Evolutionary conservation across 2,888 invertebrate species (phyloP), one percentile per base, ranked within the genome.

Genomic region (Limnephilus auricula): DNA sequence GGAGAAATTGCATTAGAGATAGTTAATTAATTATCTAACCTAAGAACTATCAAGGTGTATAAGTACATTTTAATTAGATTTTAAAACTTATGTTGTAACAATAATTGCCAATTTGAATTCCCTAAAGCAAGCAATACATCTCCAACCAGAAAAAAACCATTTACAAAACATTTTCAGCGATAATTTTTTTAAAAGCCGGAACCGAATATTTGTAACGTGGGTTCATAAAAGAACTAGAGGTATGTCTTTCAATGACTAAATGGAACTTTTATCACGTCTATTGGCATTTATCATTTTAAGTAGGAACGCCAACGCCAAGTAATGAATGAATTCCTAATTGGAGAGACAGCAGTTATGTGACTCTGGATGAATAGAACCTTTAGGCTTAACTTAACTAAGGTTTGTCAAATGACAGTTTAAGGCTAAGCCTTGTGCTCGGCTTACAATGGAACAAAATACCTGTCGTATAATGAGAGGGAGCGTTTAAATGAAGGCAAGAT

Each of bases 111-210:
- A n/a, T 65, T 65, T 65, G 25, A 65, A 65, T 65, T 65, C 25
- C 65, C 50, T 50, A 50, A 50, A 50, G 50, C 50, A 50, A 25
- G n/a, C 5, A 40, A 40, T 50, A 18, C 18, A 13, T 50, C 18
- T 50, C 18, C 65, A 9, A 25, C 15, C 18, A 65, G 25, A 65
- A 34, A 45, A 45, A 45, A 45, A 13, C 45, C 13, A 13, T 45
- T 84, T 5, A 30, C 37, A 40, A 18, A 84, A 30, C 40, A n/a
- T 37, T 34, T 84, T 37, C 10, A 84, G n/a, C 84, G 12, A 31
- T 84, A 40, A 84, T 84, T n/a, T 84, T 34, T 40, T n/a, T 95
- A 97, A 93, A 97, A 97, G 6, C 96, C 97, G 94, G 96, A 97
- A 79, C 94, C 98, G 1, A 97, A 65, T n/a, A 65, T n/a, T 65